Evolutionary conservation across 2,113 vertebrate species (phyloP), one percentile per base, ranked within the genome.

Genomic region (Myrmecophaga tridactyla): DNA sequence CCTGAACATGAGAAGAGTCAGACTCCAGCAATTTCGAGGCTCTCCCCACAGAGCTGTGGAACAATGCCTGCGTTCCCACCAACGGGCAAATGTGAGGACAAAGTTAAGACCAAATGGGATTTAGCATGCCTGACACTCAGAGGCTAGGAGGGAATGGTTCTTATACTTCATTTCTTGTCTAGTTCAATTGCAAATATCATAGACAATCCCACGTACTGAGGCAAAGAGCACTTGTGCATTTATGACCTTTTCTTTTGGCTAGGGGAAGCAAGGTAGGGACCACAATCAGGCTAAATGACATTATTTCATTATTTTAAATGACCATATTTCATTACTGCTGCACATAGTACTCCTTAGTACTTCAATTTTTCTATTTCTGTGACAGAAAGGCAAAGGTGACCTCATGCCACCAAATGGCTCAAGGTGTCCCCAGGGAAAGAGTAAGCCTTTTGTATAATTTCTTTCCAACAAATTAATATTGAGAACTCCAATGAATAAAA

Each of bases 311-410:
- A 69, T 88, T 88, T 96, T 51, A 73, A 86, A 75, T 77, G 94
- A 41, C 5, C 72, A 12, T 67, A 58, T 75, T 51, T 86, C 73
- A 51, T 58, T 67, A 62, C 20, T 43, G 48, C 56, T 39, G 23
- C 34, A 43, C 25, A 67, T 0, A 39, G 39, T 31, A 41, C 51
- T 94, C 60, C 58, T 7, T 75, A 41, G 73, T 60, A 90, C 60
- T 25, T 56, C 5, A 34, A 31, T 86, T 77, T 92, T 92, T 78
- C 88, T 92, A 13, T 82, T 90, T 53, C 56, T 43, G 36, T 88
- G 90, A 77, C 60, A 77, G 72, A 94, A 81, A 91, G 77, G 72
- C 58, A 77, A 88, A 86, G 43, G 60, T 82, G 72, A 94, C 85
- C 72, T 85, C 69, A 58, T 1, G 4, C 60, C 60, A 84, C 34